These are phyloP conservation scores for Lepidonotus clava DNA, from an alignment of 2,888 invertebrate genomes.

Conservation along the genomic window DNA sequence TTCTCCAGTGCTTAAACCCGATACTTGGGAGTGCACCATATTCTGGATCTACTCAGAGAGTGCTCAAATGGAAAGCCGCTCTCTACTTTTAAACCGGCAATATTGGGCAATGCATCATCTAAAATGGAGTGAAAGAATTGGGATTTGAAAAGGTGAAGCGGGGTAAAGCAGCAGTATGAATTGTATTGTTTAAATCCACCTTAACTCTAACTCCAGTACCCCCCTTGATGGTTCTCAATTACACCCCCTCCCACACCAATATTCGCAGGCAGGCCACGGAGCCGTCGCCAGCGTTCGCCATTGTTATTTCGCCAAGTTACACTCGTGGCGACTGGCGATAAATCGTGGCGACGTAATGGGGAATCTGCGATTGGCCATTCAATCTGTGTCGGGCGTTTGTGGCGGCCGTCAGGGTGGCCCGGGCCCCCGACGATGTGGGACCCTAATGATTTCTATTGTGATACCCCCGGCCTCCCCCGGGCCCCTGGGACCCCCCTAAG, in stretches of 20 bases:
- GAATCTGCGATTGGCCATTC: not conserved
- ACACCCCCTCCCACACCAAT: no score
- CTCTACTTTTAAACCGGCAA: conserved; percentile 8
- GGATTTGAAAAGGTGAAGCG: not conserved
- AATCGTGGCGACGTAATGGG: not conserved
- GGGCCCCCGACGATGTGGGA: no score
- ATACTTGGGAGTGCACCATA: not conserved
- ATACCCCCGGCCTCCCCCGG: not conserved
- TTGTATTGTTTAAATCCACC: not conserved
- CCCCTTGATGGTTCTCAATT: no score
- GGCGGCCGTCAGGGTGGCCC: no score
- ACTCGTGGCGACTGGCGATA: not conserved
- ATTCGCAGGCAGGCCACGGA: not conserved
- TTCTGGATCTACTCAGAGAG: not conserved
- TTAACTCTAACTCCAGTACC: no score
- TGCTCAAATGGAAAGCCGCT: not conserved
- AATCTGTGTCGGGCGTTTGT: not conserved
- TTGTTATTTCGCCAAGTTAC: no score
- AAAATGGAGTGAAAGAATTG: not conserved
- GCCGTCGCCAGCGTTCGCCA: not conserved
- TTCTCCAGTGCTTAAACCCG: not conserved
- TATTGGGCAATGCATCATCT: conserved; percentile 14
- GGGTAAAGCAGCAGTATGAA: not conserved
- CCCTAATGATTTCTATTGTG: conserved; percentile 19
- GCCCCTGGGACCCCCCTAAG: not conserved